Evolutionary conservation across 2,113 vertebrate species (phyloP).

Genomic region (Nothocercus julius): DNA sequence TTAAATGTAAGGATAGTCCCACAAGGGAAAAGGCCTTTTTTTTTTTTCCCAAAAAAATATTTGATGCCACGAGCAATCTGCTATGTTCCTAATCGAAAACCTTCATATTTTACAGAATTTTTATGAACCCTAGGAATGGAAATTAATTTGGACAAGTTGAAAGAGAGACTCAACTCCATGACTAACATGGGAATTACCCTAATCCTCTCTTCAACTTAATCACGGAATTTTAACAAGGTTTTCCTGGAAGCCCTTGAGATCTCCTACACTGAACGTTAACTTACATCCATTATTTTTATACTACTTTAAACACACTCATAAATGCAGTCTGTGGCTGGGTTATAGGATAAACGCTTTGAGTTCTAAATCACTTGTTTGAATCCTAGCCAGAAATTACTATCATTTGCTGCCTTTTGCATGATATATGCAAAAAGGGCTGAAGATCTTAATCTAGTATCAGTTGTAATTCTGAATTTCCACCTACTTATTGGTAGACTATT

Average conservation of each 20-base stretch:
- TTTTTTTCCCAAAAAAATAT: background rate
- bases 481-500: background rate
- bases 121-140: conserved; percentile 48
- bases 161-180: conserved; percentile 66
- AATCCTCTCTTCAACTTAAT: conserved; percentile 63
- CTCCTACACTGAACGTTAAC: conserved; percentile 29
- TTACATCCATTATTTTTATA: conserved; percentile 32
- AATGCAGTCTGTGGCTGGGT: background rate
- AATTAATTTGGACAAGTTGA: conserved; percentile 71
- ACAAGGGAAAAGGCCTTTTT: background rate
- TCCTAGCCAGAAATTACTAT: background rate
- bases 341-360: background rate
- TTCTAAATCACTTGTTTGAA: conserved; percentile 13
- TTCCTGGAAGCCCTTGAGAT: conserved; percentile 60
- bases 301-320: conserved; percentile 11
- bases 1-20: background rate
- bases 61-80: conserved; percentile 27
- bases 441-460: background rate
- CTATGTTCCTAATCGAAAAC: conserved; percentile 41
- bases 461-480: background rate
- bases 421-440: background rate
- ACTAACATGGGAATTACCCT: conserved; percentile 65
- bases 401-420: background rate
- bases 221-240: conserved; percentile 64
- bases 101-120: conserved; percentile 28